phyloP scores from a whole-genome alignment of 2,797 vertebrate species.

The Ctenosaura bakeri region DNA sequence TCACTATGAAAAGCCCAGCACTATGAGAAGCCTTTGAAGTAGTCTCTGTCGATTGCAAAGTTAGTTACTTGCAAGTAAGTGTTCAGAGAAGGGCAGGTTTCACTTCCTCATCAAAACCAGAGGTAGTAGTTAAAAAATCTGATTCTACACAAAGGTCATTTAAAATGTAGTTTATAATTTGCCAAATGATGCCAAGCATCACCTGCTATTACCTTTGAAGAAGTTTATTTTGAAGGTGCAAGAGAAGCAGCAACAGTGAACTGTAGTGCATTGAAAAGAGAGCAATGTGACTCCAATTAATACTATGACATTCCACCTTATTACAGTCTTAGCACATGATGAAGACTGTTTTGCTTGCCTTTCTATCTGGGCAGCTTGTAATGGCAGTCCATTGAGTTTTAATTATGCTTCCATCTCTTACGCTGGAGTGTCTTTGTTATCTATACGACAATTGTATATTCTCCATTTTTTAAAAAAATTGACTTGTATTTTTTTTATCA shows the following conservation, averaged over 20 bases:
- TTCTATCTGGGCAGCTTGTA: neutral
- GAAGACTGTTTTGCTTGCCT: neutral
- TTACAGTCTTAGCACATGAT: rapidly evolving
- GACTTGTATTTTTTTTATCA: neutral
- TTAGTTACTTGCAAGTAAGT: neutral
- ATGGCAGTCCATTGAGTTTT: neutral
- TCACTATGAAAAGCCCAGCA: too few relatives aligned
- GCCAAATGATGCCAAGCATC: too few relatives aligned
- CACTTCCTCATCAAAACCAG: too few relatives aligned
- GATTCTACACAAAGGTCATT: neutral
- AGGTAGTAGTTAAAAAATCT: neutral
- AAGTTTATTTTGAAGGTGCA: too few relatives aligned
- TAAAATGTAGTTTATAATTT: neutral
- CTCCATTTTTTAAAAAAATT: neutral
- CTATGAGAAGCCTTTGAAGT: neutral
- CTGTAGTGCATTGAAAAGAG: too few relatives aligned
- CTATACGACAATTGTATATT: neutral
- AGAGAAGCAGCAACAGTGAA: too few relatives aligned
- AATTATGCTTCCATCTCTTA: neutral
- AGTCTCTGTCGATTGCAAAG: neutral
- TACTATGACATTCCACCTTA: neutral
- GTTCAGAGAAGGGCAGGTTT: neutral
- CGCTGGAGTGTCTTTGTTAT: neutral
- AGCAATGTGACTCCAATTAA: too few relatives aligned
- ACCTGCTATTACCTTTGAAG: too few relatives aligned